Evolutionary conservation across 2,888 invertebrate species (phyloP).

Genomic region (Drosophila borborema): DNA sequence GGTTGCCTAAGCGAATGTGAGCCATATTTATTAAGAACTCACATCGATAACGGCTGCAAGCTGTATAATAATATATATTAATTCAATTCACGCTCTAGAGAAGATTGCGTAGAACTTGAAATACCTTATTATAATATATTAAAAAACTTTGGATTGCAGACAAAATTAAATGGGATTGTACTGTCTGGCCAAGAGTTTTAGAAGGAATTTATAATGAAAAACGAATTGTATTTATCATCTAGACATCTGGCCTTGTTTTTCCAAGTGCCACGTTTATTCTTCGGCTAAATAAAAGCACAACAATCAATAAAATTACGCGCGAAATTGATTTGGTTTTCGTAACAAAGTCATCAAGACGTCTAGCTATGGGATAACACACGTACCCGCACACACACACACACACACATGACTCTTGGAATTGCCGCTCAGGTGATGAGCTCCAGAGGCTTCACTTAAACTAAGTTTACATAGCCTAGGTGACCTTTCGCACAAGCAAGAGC

Average conservation of each 20-base stretch:
- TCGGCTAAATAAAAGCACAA: conserved; percentile 29
- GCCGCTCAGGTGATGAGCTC: conserved; percentile 6
- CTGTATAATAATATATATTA: not conserved
- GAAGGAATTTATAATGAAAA: not conserved
- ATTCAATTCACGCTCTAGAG: not conserved
- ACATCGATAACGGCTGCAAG: no score
- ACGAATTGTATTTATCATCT: not conserved
- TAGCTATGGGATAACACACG: not conserved
- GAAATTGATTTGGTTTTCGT: conserved; percentile 28
- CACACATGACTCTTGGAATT: not conserved
- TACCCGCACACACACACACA: not conserved
- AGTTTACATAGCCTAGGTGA: conserved; percentile 24
- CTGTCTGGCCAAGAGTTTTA: not conserved
- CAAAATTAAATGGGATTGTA: not conserved
- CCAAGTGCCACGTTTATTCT: not conserved
- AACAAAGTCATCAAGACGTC: conserved; percentile 35
- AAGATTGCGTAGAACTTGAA: no score
- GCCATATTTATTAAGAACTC: not conserved
- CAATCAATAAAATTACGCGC: conserved; percentile 39
- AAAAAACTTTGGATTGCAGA: no score
- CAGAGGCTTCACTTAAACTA: conserved; percentile 26
- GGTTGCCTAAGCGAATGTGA: not conserved
- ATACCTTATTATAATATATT: no score
- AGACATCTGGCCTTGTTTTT: not conserved
- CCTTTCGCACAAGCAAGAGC: conserved; percentile 9